Conservation (phyloP, 2,888 invertebrate genomes). For the Eledona agricola region DNA sequence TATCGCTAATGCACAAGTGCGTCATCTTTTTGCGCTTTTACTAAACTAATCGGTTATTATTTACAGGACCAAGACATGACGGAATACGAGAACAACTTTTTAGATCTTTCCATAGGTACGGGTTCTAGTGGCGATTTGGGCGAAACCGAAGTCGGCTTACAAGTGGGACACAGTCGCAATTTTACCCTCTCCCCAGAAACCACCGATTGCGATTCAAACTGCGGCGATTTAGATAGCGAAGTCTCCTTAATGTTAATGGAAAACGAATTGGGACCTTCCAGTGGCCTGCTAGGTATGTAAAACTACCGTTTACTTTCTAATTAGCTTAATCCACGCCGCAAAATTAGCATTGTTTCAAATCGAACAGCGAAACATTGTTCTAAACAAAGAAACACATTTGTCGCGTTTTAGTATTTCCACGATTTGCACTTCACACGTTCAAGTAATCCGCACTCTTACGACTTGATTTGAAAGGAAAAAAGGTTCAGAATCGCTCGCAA, state of each 20-base stretch:
- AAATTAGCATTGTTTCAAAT: too few relatives aligned
- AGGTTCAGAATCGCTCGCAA: too few relatives aligned
- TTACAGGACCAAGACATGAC: slow-evolving; percentile 63
- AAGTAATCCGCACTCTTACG: too few relatives aligned
- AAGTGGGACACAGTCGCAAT: slow-evolving; percentile 79
- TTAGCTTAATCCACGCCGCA: too few relatives aligned
- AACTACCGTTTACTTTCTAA: too few relatives aligned
- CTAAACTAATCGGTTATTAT: slow-evolving; percentile 28
- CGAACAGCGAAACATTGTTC: too few relatives aligned
- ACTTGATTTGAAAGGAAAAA: too few relatives aligned
- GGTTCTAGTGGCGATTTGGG: slow-evolving; percentile 72
- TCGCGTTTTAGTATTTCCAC: too few relatives aligned
- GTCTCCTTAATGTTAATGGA: slow-evolving; percentile 80
- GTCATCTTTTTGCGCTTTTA: slow-evolving; percentile 5
- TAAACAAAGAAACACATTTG: too few relatives aligned
- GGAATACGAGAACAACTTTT: slow-evolving; percentile 69
- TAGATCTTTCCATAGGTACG: slow-evolving; percentile 70
- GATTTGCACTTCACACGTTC: too few relatives aligned
- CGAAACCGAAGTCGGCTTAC: slow-evolving; percentile 70
- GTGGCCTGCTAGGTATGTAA: slow-evolving; percentile 56
- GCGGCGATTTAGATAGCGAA: slow-evolving; percentile 87
- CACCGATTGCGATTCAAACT: slow-evolving; percentile 90
- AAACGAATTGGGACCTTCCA: slow-evolving; percentile 66
- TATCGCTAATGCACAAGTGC: slow-evolving; percentile 9
- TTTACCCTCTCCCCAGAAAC: slow-evolving; percentile 92